Base-by-base conservation (phyloP, 1,140 invertebrate genomes). In the Pseudomyrmex dendroicus region DNA sequence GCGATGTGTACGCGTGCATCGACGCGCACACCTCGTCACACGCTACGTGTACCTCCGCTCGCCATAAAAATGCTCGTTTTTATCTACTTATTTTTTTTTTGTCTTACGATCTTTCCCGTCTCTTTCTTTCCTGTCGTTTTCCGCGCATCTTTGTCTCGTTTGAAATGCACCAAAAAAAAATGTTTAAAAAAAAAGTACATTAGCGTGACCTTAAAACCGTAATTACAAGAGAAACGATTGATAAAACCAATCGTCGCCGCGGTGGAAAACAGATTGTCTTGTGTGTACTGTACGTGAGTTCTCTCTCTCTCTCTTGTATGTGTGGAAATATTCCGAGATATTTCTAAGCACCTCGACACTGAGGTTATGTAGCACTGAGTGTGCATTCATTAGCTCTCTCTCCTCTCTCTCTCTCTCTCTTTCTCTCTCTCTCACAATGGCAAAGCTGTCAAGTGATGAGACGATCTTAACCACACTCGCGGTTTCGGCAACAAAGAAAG, bases 61-160 rank as follows among this genome's bases (percentile, higher is more conserved):
- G 57, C 17, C 57, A 12, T 61, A 17, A 61, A 20, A 17, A 20
- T 20, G 17, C 20, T 61, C 59, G 10, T 12, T 12, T 13, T 62
- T 20, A 10, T 4, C 84, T 66, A 85, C 73, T 35, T 83, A 48
- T 59, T 66, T 56, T 12, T 57, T 83, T 56, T 3, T 25, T 25
- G 0, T 52, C 52, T 13, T 48, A 77, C 7, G 25, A 82, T 73
- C 56, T 63, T 73, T 50, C 50, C 48, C 63, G 46, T 25, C 12
- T n/a, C 13, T 17, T n/a, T 8, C 17, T 73, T 25, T 25, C 25
- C 25, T 2, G 25, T 25, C 25, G 25, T 25, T 50, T 50, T 22
- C 57, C 57, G 5, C 9, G 9, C 4, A 59, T 59, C 17, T 59
- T 59, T 10, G 8, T 20, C 17, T 59, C 25, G 25, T 25, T 25